phyloP scores from a whole-genome alignment of 2,888 invertebrate species.

The Caenorhabditis sinica region DNA sequence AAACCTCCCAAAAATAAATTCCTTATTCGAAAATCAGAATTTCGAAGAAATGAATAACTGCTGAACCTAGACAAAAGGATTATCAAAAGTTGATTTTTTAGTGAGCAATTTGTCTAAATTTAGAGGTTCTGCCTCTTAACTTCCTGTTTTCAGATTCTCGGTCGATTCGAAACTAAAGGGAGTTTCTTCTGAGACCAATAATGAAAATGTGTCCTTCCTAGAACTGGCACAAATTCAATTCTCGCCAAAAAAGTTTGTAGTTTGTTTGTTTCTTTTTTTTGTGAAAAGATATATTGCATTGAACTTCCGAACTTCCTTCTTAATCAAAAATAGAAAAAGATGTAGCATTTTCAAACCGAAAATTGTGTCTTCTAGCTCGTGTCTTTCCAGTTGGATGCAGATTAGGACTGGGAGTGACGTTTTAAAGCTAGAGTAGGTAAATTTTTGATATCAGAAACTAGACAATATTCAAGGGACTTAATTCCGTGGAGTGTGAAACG shows the following conservation, averaged over 20 bases:
- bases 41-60: background rate
- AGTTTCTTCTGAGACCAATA: background rate
- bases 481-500: no score
- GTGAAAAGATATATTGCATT: background rate
- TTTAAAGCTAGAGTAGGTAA: no score
- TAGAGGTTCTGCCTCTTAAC: background rate
- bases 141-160: no score
- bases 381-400: no score
- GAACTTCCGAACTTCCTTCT: conserved; percentile 12
- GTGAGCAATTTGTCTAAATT: background rate
- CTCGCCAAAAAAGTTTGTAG: background rate
- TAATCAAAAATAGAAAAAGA: background rate
- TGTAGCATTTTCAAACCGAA: no score
- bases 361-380: no score
- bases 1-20: no score
- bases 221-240: background rate
- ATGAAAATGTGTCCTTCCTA: conserved; percentile 3
- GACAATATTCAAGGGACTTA: no score
- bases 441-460: no score
- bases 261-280: background rate
- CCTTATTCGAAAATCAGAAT: no score
- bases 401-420: no score
- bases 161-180: no score
- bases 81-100: background rate
- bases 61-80: background rate